A percentile compares a stretch with the other conserved stretches of the same genome.
Conservation (phyloP, 2,113 vertebrate genomes). For the Mellivora capensis region DNA sequence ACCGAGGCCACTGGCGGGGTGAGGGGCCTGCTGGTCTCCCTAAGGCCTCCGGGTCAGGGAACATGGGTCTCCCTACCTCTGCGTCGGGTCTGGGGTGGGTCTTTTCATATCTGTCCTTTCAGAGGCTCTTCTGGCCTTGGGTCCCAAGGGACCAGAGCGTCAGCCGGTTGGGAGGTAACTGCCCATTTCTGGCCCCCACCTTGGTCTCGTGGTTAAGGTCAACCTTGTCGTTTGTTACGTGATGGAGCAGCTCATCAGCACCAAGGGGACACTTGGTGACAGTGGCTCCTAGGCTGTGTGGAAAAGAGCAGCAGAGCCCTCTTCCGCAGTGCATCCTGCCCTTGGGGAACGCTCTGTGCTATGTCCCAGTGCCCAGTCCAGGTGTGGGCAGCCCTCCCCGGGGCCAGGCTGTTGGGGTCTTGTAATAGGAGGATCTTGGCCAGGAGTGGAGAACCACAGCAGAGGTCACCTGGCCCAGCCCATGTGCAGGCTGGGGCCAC, state of each 20-base stretch:
- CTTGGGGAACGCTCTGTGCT: not conserved
- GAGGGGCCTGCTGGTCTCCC: not conserved
- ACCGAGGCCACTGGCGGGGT: too few species aligned
- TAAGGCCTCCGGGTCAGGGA: not conserved
- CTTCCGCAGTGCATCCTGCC: not conserved
- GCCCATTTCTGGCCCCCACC: not conserved
- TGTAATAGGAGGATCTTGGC: not conserved
- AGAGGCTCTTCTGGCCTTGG: not conserved
- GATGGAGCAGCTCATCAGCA: rapidly evolving
- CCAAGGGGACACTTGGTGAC: not conserved
- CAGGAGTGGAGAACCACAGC: not conserved
- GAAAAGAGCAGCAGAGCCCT: not conserved
- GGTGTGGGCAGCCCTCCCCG: rapidly evolving
- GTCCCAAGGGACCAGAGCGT: not conserved
- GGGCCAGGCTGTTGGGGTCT: not conserved
- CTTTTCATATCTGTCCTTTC: not conserved
- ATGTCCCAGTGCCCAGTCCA: not conserved
- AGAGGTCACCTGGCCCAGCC: not conserved
- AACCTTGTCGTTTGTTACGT: rapidly evolving
- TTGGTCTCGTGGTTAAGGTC: not conserved
- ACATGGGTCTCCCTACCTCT: not conserved
- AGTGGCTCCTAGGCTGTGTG: not conserved
- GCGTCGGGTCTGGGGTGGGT: not conserved
- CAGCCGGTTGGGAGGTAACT: rapidly evolving
- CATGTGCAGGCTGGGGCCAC: not conserved